A percentile compares a stretch with the other conserved stretches of the same genome.
These are phyloP conservation scores for Drosophila kanapiae DNA, from an alignment of 1,140 invertebrate species.

Conservation along the genomic window DNA sequence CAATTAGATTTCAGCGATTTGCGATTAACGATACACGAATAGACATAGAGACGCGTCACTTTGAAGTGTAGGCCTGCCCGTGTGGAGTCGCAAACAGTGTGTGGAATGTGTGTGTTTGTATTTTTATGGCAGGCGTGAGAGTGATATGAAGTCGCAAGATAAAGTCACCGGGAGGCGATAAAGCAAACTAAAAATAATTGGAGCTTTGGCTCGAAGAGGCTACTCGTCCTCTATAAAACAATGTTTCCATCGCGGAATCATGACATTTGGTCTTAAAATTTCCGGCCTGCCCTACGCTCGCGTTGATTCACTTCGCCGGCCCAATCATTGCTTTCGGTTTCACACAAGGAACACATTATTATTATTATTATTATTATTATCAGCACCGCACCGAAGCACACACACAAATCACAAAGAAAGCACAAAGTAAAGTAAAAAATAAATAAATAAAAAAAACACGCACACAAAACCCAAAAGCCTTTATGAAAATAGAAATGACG, in stretches of 20 bases:
- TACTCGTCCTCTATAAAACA: slow-evolving; percentile 6
- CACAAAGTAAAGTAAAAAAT: slow-evolving; percentile 27
- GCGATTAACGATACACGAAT: slow-evolving; percentile 18
- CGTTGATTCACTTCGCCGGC: neutral
- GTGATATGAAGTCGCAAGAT: slow-evolving; percentile 34
- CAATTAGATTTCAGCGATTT: slow-evolving; percentile 60
- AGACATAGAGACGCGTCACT: slow-evolving; percentile 44
- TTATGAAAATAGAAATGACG: slow-evolving; percentile 80
- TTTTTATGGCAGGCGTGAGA: slow-evolving; percentile 56
- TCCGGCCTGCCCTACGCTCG: slow-evolving; percentile 9
- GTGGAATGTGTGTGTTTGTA: too few relatives aligned
- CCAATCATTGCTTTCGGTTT: slow-evolving; percentile 1
- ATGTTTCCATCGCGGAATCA: neutral
- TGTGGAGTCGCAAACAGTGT: slow-evolving; percentile 15
- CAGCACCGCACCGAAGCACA: slow-evolving; percentile 56
- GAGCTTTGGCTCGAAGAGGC: neutral
- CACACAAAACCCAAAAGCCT: slow-evolving; percentile 54
- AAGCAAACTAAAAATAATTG: slow-evolving; percentile 20
- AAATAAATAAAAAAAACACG: slow-evolving; percentile 9
- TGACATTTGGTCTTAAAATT: slow-evolving; percentile 3
- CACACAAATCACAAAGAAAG: slow-evolving; percentile 43
- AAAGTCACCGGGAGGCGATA: slow-evolving; percentile 28
- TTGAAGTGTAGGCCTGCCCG: slow-evolving; percentile 25
- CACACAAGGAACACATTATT: slow-evolving; percentile 24
- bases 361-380: slow-evolving; percentile 46